Percentiles rank a stretch among this genome's conserved stretches.
Conservation (phyloP, 2,888 invertebrate genomes). For the Zele albiditarsus region DNA sequence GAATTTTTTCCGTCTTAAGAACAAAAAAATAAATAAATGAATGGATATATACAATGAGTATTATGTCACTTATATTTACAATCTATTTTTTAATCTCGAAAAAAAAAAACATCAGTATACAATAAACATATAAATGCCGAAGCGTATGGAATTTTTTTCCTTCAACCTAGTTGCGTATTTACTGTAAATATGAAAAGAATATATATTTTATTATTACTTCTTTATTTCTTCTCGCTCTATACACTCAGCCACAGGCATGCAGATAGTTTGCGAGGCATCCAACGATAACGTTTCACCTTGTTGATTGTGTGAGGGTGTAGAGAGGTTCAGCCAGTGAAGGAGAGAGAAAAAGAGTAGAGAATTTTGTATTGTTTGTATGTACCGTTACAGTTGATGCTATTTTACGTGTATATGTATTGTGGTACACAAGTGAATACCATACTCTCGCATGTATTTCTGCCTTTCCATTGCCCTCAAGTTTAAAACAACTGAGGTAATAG, state of each 20-base stretch:
- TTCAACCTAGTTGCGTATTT: too few species aligned
- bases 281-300: constrained; percentile 1
- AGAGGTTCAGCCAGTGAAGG: not conserved
- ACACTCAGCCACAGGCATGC: not conserved
- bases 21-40: not conserved
- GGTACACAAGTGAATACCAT: not conserved
- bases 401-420: not conserved
- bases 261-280: not conserved
- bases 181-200: too few species aligned
- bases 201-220: not conserved
- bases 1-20: not conserved
- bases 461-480: constrained; percentile 28
- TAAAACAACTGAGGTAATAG: constrained; percentile 2
- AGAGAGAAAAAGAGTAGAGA: not conserved
- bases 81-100: not conserved
- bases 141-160: too few species aligned
- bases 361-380: not conserved
- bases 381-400: not conserved
- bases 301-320: not conserved
- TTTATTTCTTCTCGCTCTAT: not conserved
- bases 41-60: not conserved
- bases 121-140: not conserved
- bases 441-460: not conserved
- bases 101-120: not conserved
- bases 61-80: not conserved